phyloP scores from a whole-genome alignment of 2,888 invertebrate genomes.

The Pollenia angustigena region DNA sequence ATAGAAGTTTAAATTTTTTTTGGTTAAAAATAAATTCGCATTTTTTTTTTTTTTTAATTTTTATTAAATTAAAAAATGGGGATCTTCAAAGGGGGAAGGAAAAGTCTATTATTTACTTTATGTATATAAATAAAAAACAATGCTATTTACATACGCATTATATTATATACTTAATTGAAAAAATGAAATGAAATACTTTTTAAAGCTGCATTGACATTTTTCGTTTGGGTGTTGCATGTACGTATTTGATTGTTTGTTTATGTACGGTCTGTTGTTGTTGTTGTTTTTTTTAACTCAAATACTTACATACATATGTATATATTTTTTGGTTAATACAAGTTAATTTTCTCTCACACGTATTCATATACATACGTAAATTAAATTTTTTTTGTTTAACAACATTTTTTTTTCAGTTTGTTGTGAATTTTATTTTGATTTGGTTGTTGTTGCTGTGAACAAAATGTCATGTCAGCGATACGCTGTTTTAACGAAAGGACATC shows the following conservation, averaged over 20 bases:
- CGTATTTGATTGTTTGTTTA: constrained; percentile 8
- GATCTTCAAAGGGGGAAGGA: neutral
- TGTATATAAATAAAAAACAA: constrained; percentile 10
- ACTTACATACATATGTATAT: neutral
- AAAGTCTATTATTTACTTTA: constrained; percentile 36
- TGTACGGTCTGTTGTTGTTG: neutral
- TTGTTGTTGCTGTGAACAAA: constrained; percentile 59
- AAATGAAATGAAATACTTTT: constrained; percentile 6
- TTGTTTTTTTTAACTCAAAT: constrained; percentile 22
- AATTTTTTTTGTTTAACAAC: constrained; percentile 22
- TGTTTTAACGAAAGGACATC: constrained; percentile 62
- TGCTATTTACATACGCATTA: constrained; percentile 25
- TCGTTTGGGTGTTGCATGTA: constrained; percentile 16
- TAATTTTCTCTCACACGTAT: neutral
- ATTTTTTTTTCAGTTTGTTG: constrained; percentile 1
- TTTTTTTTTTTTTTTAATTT: constrained; percentile 39
- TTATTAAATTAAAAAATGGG: constrained; percentile 19
- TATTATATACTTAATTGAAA: constrained; percentile 51
- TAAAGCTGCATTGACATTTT: constrained; percentile 7
- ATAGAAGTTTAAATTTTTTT: too few relatives aligned
- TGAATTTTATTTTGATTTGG: neutral
- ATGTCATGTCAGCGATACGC: constrained; percentile 71
- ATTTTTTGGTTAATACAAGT: constrained; percentile 35
- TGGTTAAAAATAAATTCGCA: neutral
- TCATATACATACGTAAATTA: constrained; percentile 23